phyloP scores from a whole-genome alignment of 2,797 vertebrate genomes.

The Leucoraja ocellata region DNA sequence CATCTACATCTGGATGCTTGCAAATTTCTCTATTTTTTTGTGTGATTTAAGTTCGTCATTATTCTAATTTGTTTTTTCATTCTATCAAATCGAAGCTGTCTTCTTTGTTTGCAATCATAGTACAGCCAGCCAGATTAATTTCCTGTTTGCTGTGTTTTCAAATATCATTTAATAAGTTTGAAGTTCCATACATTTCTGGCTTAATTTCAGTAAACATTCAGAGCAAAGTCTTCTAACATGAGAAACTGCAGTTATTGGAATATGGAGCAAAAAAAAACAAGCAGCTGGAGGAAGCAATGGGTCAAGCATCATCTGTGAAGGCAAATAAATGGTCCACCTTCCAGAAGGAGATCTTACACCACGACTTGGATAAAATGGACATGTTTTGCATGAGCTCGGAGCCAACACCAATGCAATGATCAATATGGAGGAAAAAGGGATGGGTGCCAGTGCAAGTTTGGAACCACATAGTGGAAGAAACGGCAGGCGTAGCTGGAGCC shows the following conservation, averaged over 20 bases:
- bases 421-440: no score
- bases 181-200: not conserved
- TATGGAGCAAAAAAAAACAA: no score
- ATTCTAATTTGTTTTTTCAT: not conserved
- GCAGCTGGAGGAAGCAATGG: no score
- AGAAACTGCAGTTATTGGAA: not conserved
- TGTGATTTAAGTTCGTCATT: not conserved
- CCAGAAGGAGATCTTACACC: no score
- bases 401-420: no score
- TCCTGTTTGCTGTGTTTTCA: not conserved
- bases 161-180: not conserved
- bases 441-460: no score
- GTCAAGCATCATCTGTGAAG: no score
- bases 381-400: no score
- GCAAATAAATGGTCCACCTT: no score
- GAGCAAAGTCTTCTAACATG: not conserved
- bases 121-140: not conserved
- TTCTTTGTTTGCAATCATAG: not conserved
- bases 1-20: not conserved
- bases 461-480: no score
- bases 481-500: no score
- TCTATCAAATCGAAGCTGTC: not conserved
- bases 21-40: not conserved
- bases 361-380: no score
- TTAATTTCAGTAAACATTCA: not conserved